phyloP scores from a whole-genome alignment of 2,888 invertebrate species.

The Meloe dianella region DNA sequence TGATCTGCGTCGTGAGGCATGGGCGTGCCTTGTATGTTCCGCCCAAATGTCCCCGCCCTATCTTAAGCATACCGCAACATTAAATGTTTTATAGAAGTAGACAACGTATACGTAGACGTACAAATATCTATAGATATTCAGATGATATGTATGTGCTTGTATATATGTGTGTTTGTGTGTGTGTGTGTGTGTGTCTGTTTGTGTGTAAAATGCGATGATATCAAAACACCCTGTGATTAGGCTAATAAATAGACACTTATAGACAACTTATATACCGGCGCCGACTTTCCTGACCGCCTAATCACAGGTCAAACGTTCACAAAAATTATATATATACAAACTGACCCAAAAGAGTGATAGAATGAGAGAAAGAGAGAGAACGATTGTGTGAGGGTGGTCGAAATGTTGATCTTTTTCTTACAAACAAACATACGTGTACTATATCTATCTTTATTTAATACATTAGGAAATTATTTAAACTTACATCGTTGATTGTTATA shows the following conservation, averaged over 20 bases:
- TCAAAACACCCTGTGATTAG: slow-evolving; percentile 58
- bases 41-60: slow-evolving; percentile 50
- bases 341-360: slow-evolving; percentile 36
- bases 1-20: slow-evolving; percentile 54
- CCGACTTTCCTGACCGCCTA: slow-evolving; percentile 55
- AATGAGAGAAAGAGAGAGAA: background rate
- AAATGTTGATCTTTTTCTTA: slow-evolving; percentile 28
- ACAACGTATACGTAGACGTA: slow-evolving; percentile 1
- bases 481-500: slow-evolving; percentile 1
- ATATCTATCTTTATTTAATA: background rate
- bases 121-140: background rate
- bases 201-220: slow-evolving; percentile 20
- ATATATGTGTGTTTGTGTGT: too few relatives aligned
- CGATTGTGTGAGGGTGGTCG: slow-evolving; percentile 50
- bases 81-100: slow-evolving; percentile 27
- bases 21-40: slow-evolving; percentile 51
- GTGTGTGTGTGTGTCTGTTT: slow-evolving; percentile 10
- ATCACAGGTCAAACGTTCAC: slow-evolving; percentile 56
- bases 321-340: slow-evolving; percentile 54
- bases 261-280: slow-evolving; percentile 43
- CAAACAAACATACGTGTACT: background rate
- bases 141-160: background rate
- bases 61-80: slow-evolving; percentile 46
- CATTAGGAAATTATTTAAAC: slow-evolving; percentile 8
- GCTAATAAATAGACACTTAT: slow-evolving; percentile 59